Base-by-base conservation (phyloP, 2,797 vertebrate genomes). In the Cryptoprocta ferox region DNA sequence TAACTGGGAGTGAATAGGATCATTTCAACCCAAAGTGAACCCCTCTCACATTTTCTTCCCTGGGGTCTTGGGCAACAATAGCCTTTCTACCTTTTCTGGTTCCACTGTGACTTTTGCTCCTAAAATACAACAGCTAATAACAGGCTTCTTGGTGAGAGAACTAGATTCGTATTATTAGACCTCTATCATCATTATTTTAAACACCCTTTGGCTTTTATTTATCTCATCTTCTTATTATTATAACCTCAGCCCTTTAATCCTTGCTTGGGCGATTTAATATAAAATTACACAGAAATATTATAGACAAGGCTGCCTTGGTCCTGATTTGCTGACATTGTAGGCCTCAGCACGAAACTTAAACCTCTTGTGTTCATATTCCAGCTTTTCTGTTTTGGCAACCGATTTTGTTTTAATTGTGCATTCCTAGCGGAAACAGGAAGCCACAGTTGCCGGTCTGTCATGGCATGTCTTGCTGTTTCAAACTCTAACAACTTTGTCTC, bases 371-470 rank as follows among this genome's bases (percentile, higher is more conserved):
- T 92, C 39, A 42, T 21, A 88, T 61, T 85, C 86, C 65, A 86
- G 86, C 94, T 89, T 68, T 73, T 94, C 78, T 90, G 48, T 66
- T 66, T 61, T 76, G 59, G 91, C 50, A 83, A 42, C 50, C 63
- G 71, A 66, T 30, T 75, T 97, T 65, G 82, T 78, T 53, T n/a
- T 3, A 82, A 71, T 59, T 53, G 26, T 42, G 48, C 63, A 80
- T 92, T 95, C 91, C 37, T 45, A 59, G 45, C 70, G 80, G 48
- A 89, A 83, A 94, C 12, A 71, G 50, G 21, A 91, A 90, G 71
- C 48, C 68, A 39, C 92, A 63, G 48, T 24, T 73, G 84, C n/a
- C 48, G 12, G 7, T 65, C 37, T 65, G 37, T 3, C 32, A 3
- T 30, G 30, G 24, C 9, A 14, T n/a, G 13, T 63, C 24, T 26